Percentiles rank a stretch among this genome's conserved stretches.
Evolutionary conservation across 2,888 invertebrate genomes (phyloP).

Genomic region (Ceriagrion tenellum): DNA sequence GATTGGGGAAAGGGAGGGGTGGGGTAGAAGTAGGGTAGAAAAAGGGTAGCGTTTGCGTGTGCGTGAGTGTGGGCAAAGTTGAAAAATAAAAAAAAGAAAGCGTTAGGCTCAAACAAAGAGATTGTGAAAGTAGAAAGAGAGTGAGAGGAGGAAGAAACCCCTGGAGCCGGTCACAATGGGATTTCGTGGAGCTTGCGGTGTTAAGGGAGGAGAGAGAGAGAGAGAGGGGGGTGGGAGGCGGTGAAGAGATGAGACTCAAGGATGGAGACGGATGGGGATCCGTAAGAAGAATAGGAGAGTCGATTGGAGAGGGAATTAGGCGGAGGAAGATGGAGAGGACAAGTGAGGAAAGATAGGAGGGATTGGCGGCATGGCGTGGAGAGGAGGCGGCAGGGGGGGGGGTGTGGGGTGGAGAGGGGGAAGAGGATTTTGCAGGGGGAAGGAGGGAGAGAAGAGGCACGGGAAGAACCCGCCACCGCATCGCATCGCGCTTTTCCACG

Average conservation of each 20-base stretch:
- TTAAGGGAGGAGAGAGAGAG: not conserved
- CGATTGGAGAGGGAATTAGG: not conserved
- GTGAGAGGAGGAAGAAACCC: not conserved
- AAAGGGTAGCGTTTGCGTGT: not conserved
- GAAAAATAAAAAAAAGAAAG: not conserved
- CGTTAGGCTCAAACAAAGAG: slow-evolving; percentile 30
- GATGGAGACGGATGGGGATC: slow-evolving; percentile 15
- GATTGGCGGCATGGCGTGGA: not conserved
- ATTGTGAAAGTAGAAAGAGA: slow-evolving; percentile 15
- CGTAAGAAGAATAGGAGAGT: not conserved
- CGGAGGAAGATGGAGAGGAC: not conserved
- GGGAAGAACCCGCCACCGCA: no score
- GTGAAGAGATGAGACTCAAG: no score
- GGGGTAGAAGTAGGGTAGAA: not conserved
- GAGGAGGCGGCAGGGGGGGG: not conserved
- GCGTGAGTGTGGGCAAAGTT: no score
- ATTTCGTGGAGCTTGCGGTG: not conserved
- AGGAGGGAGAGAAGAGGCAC: no score
- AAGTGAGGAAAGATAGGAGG: not conserved
- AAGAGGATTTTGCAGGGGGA: not conserved
- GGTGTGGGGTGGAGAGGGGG: no score
- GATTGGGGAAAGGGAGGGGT: not conserved
- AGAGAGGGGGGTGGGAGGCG: not conserved
- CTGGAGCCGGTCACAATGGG: not conserved
- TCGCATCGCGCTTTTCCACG: no score